A percentile compares a stretch with the other conserved stretches of the same genome.
phyloP scores from a whole-genome alignment of 1,140 invertebrate species.

The Drosophila nasuta region DNA sequence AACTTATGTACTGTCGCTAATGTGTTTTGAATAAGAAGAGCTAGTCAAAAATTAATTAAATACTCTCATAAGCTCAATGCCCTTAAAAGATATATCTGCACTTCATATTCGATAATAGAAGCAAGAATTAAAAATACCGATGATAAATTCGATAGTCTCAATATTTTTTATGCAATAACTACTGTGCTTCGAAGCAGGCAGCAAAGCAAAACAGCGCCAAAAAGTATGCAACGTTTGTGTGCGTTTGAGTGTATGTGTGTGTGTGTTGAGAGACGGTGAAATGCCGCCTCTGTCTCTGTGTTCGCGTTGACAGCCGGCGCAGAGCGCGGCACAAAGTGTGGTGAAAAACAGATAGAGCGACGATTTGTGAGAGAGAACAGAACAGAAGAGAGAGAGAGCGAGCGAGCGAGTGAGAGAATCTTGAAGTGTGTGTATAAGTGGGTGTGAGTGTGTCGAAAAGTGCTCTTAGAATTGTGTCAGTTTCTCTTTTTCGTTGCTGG shows the following conservation, averaged over 20 bases:
- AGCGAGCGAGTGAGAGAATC: constrained; percentile 1
- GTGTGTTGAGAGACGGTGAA: constrained; percentile 13
- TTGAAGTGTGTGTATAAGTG: constrained; percentile 5
- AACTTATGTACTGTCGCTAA: too few species aligned
- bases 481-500: neutral
- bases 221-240: constrained; percentile 58
- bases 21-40: too few species aligned
- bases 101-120: too few species aligned
- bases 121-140: too few species aligned
- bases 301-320: constrained; percentile 59
- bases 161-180: constrained; percentile 1
- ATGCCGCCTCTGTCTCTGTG: constrained; percentile 24
- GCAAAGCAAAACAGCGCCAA: constrained; percentile 70
- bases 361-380: neutral
- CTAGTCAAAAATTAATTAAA: too few species aligned
- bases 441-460: neutral
- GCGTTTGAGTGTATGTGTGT: too few species aligned
- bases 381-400: neutral
- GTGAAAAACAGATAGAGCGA: constrained; percentile 56
- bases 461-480: neutral
- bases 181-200: constrained; percentile 56
- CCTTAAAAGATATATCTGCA: too few species aligned
- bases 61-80: too few species aligned
- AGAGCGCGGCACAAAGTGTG: constrained; percentile 60
- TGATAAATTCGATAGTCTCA: too few species aligned